phyloP scores from a whole-genome alignment of 2,888 invertebrate genomes.

The Bugula neritina region DNA sequence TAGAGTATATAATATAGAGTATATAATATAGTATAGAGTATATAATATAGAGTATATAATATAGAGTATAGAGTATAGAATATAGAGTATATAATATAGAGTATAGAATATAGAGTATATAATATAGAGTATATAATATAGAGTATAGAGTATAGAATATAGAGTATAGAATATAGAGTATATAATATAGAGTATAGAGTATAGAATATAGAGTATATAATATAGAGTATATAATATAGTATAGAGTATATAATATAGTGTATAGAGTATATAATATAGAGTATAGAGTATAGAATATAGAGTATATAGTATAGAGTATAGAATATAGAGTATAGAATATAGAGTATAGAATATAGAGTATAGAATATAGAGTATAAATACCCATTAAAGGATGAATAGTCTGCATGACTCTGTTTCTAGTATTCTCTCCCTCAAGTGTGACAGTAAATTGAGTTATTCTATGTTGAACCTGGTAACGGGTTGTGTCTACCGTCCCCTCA shows the following conservation, averaged over 20 bases:
- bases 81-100: no score
- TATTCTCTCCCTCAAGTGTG: constrained; percentile 66
- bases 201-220: no score
- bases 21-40: no score
- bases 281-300: no score
- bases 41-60: no score
- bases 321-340: no score
- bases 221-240: neutral
- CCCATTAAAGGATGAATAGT: constrained; percentile 57
- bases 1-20: no score
- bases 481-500: neutral
- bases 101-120: neutral
- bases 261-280: neutral
- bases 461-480: neutral
- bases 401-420: constrained; percentile 62
- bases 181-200: no score
- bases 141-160: neutral
- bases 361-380: constrained; percentile 32
- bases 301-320: no score
- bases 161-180: no score
- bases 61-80: no score
- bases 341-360: neutral
- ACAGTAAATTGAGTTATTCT: constrained; percentile 34
- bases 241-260: neutral
- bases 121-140: neutral